phyloP scores from a whole-genome alignment of 2,113 vertebrate genomes.

The Candoia aspera region DNA sequence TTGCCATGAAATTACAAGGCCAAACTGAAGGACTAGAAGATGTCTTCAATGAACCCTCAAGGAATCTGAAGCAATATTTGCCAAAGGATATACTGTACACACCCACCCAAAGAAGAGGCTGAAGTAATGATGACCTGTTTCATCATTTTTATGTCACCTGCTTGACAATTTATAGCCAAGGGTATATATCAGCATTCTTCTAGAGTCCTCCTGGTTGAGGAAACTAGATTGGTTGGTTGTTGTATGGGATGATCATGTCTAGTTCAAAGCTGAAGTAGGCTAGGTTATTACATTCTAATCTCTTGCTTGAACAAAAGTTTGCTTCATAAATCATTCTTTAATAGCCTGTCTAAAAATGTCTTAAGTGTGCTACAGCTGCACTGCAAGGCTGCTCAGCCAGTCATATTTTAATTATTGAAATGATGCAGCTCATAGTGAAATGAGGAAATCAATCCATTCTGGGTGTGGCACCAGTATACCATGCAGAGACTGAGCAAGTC shows the following conservation, averaged over 20 bases:
- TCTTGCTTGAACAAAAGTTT: slow-evolving; percentile 71
- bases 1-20: neutral
- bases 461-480: slow-evolving; percentile 40
- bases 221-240: slow-evolving; percentile 3
- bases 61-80: neutral
- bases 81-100: neutral
- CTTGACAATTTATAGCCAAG: neutral
- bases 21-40: neutral
- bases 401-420: slow-evolving; percentile 67
- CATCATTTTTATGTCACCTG: neutral
- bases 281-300: slow-evolving; percentile 74
- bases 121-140: neutral
- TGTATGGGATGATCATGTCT: slow-evolving; percentile 27
- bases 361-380: slow-evolving; percentile 63
- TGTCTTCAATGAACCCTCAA: neutral
- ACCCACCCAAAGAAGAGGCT: too few species aligned
- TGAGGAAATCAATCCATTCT: slow-evolving; percentile 51
- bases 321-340: slow-evolving; percentile 76
- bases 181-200: neutral
- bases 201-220: neutral
- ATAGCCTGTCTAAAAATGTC: slow-evolving; percentile 71
- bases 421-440: slow-evolving; percentile 54
- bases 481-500: neutral
- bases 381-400: slow-evolving; percentile 40
- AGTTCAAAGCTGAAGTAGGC: slow-evolving; percentile 61